Base-by-base conservation (phyloP, 2,797 vertebrate species). In the Argentina silus region DNA sequence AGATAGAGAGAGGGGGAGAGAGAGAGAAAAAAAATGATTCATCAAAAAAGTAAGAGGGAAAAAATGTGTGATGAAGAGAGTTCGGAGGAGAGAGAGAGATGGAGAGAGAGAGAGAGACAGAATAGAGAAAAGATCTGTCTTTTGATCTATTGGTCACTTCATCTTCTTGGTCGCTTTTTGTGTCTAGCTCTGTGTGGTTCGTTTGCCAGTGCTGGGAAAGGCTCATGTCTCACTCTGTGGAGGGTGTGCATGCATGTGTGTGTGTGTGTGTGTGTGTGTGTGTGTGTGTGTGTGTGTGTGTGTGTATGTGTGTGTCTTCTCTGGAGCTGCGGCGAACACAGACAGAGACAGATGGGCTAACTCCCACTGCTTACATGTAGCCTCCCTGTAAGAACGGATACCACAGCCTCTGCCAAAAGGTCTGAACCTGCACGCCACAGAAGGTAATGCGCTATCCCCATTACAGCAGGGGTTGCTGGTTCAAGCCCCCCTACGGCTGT, bases 181-280 rank as follows among this genome's bases (percentile, higher is more conserved):
- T 56, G 3, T 56, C 53, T 7, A 7, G 53, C 55, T 27, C 60
- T 42, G 23, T 9, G 5, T 7, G 42, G 43, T 65, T 19, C 43
- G n/a, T 21, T 65, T 65, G 10, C 17, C 62, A 19, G 17, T 10
- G 27, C 27, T 27, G 12, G 9, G 7, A 15, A 4, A 47, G 43
- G 15, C 62, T 47, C 62, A 47, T 10, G 15, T 64, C 62, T 64
- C 60, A 62, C 60, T 42, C 21, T n/a, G 60, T 43, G 60, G 60
- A 42, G 10, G 10, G 7, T 14, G 60, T 62, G 23, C 42, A 23
- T 62, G 12, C 5, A 21, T 14, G 59, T 61, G 57, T 61, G 21
- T 11, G 60, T 62, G 60, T 15, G 60, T 59, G 59, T 2, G 59
- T 21, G 59, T 21, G 23, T 21, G 9, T 8, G 59, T 21, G 59